These are phyloP conservation scores for Eupeodes luniger DNA, from an alignment of 2,888 invertebrate species.

Conservation along the genomic window DNA sequence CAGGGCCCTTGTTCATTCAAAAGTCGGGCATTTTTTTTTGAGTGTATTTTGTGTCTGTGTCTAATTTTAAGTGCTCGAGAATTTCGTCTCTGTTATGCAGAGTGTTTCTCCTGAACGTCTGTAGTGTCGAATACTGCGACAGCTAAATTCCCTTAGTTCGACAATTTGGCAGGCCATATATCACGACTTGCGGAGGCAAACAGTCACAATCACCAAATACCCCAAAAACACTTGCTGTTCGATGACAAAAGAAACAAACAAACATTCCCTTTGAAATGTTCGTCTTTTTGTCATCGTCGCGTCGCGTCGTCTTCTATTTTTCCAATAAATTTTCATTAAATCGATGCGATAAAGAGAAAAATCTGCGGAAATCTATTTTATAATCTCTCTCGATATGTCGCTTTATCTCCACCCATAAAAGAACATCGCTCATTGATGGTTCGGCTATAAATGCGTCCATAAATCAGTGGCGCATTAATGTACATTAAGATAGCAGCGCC, in stretches of 20 bases:
- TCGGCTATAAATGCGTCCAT: slow-evolving; percentile 67
- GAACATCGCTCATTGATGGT: slow-evolving; percentile 62
- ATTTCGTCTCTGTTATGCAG: not conserved
- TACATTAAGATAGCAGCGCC: slow-evolving; percentile 24
- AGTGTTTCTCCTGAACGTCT: not conserved
- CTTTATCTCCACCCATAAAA: slow-evolving; percentile 65
- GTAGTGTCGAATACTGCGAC: slow-evolving; percentile 44
- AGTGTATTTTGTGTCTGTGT: not conserved
- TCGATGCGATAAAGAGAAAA: slow-evolving; percentile 18
- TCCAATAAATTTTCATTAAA: slow-evolving; percentile 31
- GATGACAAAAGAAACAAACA: slow-evolving; percentile 17
- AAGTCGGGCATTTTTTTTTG: not conserved
- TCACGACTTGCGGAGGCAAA: slow-evolving; percentile 52
- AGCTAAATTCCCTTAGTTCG: slow-evolving; percentile 68
- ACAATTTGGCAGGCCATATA: slow-evolving; percentile 74
- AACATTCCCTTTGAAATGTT: slow-evolving; percentile 52
- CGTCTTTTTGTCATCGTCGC: not conserved
- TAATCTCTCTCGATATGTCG: slow-evolving; percentile 1
- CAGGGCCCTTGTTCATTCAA: not conserved
- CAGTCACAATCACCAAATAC: slow-evolving; percentile 43
- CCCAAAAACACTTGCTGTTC: slow-evolving; percentile 30
- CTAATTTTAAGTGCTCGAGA: not conserved
- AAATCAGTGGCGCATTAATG: slow-evolving; percentile 75
- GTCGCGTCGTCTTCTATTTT: not conserved
- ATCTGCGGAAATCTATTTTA: slow-evolving; percentile 56